These are phyloP conservation scores for Cacoxenus indagator DNA, from an alignment of 2,888 invertebrate species.

Conservation along the genomic window DNA sequence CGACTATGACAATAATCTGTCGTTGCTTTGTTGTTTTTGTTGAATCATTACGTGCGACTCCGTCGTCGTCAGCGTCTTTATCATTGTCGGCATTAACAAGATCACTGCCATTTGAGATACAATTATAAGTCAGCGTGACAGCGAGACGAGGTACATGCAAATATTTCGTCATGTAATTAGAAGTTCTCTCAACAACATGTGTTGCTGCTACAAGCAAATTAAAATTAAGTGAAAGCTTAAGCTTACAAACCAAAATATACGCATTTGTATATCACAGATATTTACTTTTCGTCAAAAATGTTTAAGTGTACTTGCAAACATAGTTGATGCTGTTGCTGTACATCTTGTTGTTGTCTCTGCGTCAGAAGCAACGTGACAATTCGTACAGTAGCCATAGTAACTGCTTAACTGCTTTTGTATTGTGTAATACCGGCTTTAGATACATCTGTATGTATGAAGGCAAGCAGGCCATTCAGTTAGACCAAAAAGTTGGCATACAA, in stretches of 20 bases:
- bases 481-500: no score
- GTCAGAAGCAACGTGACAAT: neutral
- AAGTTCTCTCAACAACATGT: neutral
- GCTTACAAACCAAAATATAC: neutral
- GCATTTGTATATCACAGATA: neutral
- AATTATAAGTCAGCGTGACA: conserved; percentile 2
- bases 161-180: conserved; percentile 21
- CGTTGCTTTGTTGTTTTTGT: neutral
- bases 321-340: neutral
- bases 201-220: neutral
- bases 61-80: conserved; percentile 5
- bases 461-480: neutral
- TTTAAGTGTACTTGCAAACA: neutral
- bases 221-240: neutral
- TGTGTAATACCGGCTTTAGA: conserved; percentile 15
- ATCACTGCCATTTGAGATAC: conserved; percentile 19
- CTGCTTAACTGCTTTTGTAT: neutral
- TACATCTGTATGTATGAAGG: neutral
- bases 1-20: conserved; percentile 19
- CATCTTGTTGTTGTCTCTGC: no score
- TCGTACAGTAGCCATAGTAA: neutral
- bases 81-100: conserved; percentile 23
- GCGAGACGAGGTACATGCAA: conserved; percentile 17
- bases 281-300: neutral
- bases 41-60: conserved; percentile 6